phyloP scores from a whole-genome alignment of 2,113 vertebrate species.

The Calcarius ornatus region DNA sequence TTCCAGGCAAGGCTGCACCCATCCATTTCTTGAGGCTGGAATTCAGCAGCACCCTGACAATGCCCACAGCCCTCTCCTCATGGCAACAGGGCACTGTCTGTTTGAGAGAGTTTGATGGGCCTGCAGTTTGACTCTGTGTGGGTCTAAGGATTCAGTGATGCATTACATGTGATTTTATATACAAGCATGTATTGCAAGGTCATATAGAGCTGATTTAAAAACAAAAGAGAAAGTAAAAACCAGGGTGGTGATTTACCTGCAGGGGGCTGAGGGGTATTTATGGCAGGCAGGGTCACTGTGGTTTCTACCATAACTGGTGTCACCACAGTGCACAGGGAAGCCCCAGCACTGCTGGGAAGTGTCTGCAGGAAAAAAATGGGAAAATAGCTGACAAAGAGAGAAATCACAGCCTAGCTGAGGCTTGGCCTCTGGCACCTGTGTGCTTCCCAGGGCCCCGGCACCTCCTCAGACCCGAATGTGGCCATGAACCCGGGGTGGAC shows the following conservation, averaged over 20 bases:
- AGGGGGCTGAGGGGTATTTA: not conserved
- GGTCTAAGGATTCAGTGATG: not conserved
- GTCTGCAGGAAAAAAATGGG: not conserved
- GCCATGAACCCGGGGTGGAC: not conserved
- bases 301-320: not conserved
- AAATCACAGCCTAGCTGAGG: not conserved
- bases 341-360: not conserved
- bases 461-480: not conserved
- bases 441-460: not conserved
- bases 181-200: not conserved
- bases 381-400: not conserved
- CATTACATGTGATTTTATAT: not conserved
- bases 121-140: not conserved
- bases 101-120: not conserved
- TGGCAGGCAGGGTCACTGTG: not conserved
- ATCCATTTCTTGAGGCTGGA: not conserved
- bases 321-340: not conserved
- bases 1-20: not conserved
- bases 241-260: not conserved
- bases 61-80: not conserved
- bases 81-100: not conserved
- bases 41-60: not conserved
- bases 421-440: not conserved
- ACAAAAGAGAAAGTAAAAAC: not conserved
- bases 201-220: not conserved